Evolutionary conservation across 1,140 invertebrate species (phyloP).

Genomic region (Cydia strobilella): DNA sequence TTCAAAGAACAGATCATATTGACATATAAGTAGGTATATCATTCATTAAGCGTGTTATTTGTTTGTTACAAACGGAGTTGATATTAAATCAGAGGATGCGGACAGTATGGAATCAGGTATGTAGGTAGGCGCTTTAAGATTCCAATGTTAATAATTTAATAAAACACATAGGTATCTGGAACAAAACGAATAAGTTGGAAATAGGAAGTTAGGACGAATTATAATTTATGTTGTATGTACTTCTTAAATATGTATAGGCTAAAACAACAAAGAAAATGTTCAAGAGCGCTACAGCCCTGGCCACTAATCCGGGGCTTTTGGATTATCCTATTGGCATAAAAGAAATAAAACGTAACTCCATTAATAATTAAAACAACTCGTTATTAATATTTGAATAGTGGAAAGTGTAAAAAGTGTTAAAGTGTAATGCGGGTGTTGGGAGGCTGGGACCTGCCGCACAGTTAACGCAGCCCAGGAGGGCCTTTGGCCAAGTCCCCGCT

Average conservation of each 20-base stretch:
- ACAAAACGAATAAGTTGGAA: background rate
- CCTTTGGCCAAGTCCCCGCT: constrained; percentile 68
- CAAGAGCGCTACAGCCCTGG: too few relatives aligned
- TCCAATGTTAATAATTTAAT: background rate
- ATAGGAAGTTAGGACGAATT: background rate
- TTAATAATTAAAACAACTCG: constrained; percentile 36
- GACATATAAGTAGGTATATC: too few relatives aligned
- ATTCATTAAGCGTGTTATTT: background rate
- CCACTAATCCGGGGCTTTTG: background rate
- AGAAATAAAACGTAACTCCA: constrained; percentile 45
- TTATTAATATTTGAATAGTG: constrained; percentile 74
- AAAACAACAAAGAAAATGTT: too few relatives aligned
- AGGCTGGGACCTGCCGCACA: constrained; percentile 56
- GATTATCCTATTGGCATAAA: constrained; percentile 3
- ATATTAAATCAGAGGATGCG: constrained; percentile 74
- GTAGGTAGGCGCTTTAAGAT: constrained; percentile 28
- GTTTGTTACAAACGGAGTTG: constrained; percentile 70
- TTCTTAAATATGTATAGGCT: too few relatives aligned
- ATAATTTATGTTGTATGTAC: too few relatives aligned
- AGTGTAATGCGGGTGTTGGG: constrained; percentile 51
- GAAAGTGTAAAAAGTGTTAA: constrained; percentile 62
- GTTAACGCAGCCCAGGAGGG: constrained; percentile 75
- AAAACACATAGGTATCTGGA: background rate
- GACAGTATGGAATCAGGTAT: constrained; percentile 78
- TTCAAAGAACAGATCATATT: too few relatives aligned